Percentiles rank a stretch among this genome's conserved stretches.
Evolutionary conservation across 2,888 invertebrate species (phyloP).

Genomic region (Caenorhabditis sp.): DNA sequence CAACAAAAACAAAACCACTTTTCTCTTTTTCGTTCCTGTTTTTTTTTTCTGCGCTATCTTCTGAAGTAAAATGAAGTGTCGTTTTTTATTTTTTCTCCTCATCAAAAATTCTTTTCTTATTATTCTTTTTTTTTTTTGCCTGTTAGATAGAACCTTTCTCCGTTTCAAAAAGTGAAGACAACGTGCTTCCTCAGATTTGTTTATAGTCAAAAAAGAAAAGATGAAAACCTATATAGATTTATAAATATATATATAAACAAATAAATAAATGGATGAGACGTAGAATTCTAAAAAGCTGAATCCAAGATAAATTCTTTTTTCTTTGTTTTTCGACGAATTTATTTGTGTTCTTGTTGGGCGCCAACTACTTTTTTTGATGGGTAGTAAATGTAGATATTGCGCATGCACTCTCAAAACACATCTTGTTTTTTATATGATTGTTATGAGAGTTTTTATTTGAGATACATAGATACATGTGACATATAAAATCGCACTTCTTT

Average conservation of each 20-base stretch:
- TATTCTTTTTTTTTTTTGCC: no score
- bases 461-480: background rate
- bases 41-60: background rate
- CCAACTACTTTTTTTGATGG: no score
- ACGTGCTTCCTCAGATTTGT: background rate
- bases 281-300: background rate
- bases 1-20: background rate
- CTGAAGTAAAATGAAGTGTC: background rate
- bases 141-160: no score
- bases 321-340: constrained; percentile 15
- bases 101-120: background rate
- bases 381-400: no score
- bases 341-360: background rate
- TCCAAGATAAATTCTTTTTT: constrained; percentile 7
- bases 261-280: background rate
- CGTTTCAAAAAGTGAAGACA: background rate
- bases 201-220: background rate
- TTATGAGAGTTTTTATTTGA: background rate
- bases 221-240: background rate
- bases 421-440: background rate
- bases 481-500: background rate
- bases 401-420: background rate
- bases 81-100: background rate
- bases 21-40: background rate
- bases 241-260: background rate